A percentile compares a stretch with the other conserved stretches of the same genome.
Evolutionary conservation across 2,888 invertebrate genomes (phyloP).

Genomic region (Plutella xylostella): DNA sequence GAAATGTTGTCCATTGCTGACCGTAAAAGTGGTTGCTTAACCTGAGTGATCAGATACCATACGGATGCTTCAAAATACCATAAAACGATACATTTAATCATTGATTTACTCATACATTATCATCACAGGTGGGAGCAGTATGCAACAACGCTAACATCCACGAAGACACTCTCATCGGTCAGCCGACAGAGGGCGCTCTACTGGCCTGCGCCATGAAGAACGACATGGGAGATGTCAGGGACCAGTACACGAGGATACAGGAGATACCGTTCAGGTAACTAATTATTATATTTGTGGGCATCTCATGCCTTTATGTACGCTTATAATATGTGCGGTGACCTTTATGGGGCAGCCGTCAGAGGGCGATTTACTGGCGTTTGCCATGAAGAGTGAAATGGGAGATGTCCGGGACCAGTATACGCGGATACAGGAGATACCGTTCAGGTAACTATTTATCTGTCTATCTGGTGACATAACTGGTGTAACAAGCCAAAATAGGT

Average conservation of each 20-base stretch:
- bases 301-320: no score
- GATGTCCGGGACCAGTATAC: conserved; percentile 84
- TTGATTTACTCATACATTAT: no score
- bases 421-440: conserved; percentile 94
- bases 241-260: conserved; percentile 86
- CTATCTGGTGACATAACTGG: no score
- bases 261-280: conserved; percentile 93
- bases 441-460: no score
- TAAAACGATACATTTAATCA: no score
- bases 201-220: conserved; percentile 94
- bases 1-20: no score
- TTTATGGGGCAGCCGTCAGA: conserved; percentile 97
- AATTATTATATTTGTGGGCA: no score
- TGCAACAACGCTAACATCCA: conserved; percentile 96
- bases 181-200: conserved; percentile 98
- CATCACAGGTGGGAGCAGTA: conserved; percentile 78
- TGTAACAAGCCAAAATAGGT: no score
- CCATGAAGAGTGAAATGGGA: conserved; percentile 92
- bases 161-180: conserved; percentile 87
- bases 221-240: conserved; percentile 83
- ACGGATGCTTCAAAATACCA: no score
- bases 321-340: no score
- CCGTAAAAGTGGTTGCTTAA: no score
- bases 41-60: no score
- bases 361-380: conserved; percentile 93